These are phyloP conservation scores for Steromphala cineraria DNA, from an alignment of 2,888 invertebrate genomes.

Conservation along the genomic window DNA sequence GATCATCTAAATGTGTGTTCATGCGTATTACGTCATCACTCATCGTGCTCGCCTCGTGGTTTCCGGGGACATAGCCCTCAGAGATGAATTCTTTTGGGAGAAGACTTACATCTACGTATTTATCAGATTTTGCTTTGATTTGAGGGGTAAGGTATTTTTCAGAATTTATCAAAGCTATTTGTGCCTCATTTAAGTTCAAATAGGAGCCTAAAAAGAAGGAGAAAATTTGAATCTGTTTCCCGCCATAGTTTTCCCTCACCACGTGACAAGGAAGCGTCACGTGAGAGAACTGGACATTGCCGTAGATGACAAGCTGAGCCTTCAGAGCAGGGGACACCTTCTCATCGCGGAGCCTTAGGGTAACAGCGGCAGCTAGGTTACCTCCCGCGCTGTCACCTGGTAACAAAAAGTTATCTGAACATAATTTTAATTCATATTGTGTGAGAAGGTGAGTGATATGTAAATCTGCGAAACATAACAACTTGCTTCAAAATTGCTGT, in stretches of 20 bases:
- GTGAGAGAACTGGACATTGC: neutral
- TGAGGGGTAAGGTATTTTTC: neutral
- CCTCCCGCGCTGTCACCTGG: constrained; percentile 25
- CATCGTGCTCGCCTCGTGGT: neutral
- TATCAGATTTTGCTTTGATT: neutral
- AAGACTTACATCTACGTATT: neutral
- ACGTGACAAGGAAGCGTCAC: neutral
- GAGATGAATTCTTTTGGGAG: neutral
- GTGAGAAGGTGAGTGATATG: no score
- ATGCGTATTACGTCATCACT: constrained; percentile 4
- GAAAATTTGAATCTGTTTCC: no score
- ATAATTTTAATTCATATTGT: neutral
- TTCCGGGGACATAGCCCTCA: neutral
- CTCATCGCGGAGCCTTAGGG: neutral
- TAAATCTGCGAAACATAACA: no score
- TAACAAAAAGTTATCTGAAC: neutral
- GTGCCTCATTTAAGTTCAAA: neutral
- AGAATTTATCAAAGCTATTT: neutral
- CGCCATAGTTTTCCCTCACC: neutral
- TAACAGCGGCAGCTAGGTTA: constrained; percentile 23
- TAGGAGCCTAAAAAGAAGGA: neutral
- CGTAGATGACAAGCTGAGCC: constrained; percentile 7
- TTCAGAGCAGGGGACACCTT: constrained; percentile 11
- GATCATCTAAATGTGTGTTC: neutral
- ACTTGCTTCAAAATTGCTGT: no score